Conservation (phyloP, 2,888 invertebrate species). For the Tipula helvola region DNA sequence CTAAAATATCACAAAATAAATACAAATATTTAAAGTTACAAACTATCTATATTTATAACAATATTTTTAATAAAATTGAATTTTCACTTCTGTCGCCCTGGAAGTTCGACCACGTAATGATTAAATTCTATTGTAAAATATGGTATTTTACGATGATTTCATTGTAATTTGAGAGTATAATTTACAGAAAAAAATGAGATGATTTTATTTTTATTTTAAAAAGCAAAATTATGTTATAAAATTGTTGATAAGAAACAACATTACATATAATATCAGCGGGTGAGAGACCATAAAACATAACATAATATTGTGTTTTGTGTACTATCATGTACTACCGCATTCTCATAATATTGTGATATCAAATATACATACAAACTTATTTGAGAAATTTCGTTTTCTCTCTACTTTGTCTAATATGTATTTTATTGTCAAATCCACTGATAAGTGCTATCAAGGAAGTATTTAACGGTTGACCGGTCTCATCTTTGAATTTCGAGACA, state of each 20-base stretch:
- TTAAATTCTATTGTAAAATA: neutral
- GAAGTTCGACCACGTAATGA: neutral
- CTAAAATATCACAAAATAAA: neutral
- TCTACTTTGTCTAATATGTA: neutral
- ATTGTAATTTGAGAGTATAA: neutral
- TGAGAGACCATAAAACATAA: neutral
- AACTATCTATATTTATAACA: neutral
- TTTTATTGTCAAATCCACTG: neutral
- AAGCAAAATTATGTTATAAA: conserved; percentile 6
- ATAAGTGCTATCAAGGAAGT: neutral
- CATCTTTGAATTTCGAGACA: neutral
- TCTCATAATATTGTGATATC: neutral
- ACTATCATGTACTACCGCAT: neutral
- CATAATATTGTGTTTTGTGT: neutral
- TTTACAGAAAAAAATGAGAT: neutral
- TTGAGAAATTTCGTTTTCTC: neutral
- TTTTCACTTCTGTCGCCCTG: neutral
- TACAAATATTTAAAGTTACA: neutral
- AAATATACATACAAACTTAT: neutral
- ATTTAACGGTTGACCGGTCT: neutral
- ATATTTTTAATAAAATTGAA: neutral
- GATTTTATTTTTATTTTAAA: neutral
- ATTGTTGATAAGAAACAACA: neutral
- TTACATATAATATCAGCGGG: neutral
- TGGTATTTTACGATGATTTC: neutral